Base-by-base conservation (phyloP, 2,113 vertebrate species). In the Callipepla californica region DNA sequence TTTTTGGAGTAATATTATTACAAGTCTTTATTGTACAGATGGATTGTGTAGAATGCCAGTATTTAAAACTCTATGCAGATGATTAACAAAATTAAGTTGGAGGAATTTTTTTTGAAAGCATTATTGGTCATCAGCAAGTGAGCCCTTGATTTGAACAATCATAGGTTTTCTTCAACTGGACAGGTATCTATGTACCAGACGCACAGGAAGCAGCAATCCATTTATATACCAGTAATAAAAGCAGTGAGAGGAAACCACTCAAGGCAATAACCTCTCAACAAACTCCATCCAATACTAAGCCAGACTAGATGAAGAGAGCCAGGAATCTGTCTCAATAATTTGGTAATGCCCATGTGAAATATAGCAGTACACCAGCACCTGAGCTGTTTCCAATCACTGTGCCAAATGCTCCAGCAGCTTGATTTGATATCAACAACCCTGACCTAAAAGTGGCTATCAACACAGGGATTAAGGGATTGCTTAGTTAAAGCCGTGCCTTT, bases 261-360 rank as follows among this genome's bases (percentile, higher is more conserved):
- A 76, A 63, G 34, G 45, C 20, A 62, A 18, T 30, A 48, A 38
- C 34, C 36, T 51, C 36, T 28, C 34, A 68, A 8, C 34, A 68
- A 73, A 58, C 40, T 82, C 13, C 13, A 38, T 45, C 9, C 10
- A 45, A 79, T 6, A 28, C 45, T 67, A 89, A 80, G 4, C 28
- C 22, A 51, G 0, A 0, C 14, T 44, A 51, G 42, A 20, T 0
- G 2, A 84, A 78, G 42, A 14, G 7, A 83, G 23, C 5, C 3
- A 0, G 44, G 63, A 62, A 67, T 34, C 5, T 50, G 7, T 11
- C 6, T 95, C 18, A 51, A 23, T 20, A 32, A n/a, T 85, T 77
- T 45, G 8, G 6, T 42, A 32, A 45, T 23, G 22, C 9, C 21
- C 25, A 9, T 30, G 34, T 36, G 14, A 70, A 75, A 82, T 30